Base-by-base conservation (phyloP, 2,113 vertebrate species). In the Riparia riparia region DNA sequence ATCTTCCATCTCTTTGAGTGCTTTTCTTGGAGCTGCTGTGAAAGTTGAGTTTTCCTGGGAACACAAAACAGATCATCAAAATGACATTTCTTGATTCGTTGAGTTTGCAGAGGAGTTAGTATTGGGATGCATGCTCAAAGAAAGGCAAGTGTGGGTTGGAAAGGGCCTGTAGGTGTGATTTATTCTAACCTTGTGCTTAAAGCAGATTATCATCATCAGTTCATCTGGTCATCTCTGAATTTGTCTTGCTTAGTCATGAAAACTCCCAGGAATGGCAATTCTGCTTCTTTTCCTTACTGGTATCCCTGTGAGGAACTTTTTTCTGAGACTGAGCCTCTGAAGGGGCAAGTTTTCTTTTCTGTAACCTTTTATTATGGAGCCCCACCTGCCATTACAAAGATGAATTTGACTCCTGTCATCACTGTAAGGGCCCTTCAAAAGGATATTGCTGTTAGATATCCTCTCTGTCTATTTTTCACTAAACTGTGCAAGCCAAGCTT, bases 131-230 rank as follows among this genome's bases (percentile, higher is more conserved):
- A 39, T 4, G 10, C 60, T 91, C 42, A 78, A 66, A 77, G 71
- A 60, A 7, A 77, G 82, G 39, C 60, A 73, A 25, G 11, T 0
- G 0, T 86, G 50, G 22, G 25, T 61, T 86, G 64, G 54, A 85
- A 66, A 70, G 73, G 61, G 29, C 32, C 47, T 2, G 0, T 70
- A 81, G 72, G 34, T 37, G 12, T 57, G 26, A 66, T 74, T 78
- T 83, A 89, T 53, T 81, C 56, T 92, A 83, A 92, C 54, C 29
- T 86, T 90, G 20, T 77, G 18, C 56, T 78, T 94, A 65, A 89
- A 69, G 68, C 45, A 63, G 31, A 60, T 78, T 70, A 20, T 65
- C 39, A 81, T 54, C 42, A 81, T 74, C 89, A 29, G 42, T 65
- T 50, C 50, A 61, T 77, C 71, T 53, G 53, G 24, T 72, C 24